These are phyloP conservation scores for Aleiodes alternator DNA, from an alignment of 2,888 invertebrate genomes.

Conservation along the genomic window DNA sequence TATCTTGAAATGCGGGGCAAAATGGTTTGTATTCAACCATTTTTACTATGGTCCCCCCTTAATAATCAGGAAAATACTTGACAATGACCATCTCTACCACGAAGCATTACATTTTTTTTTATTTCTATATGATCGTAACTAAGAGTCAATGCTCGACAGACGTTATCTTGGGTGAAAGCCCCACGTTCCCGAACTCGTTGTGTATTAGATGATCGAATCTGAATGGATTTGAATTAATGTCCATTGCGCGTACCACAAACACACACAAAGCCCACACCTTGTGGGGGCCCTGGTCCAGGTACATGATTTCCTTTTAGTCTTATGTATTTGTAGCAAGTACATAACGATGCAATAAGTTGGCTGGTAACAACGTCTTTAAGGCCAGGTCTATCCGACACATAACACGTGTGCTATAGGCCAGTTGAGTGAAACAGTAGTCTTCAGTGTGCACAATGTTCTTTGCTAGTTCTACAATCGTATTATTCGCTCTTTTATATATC, in stretches of 20 bases:
- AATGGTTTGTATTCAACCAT: too few species aligned
- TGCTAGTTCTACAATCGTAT: conserved; percentile 27
- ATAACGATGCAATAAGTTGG: conserved; percentile 43
- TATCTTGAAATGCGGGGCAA: too few species aligned
- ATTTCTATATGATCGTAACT: background rate
- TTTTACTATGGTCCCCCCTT: too few species aligned
- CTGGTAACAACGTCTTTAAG: background rate
- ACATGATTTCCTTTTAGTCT: too few species aligned
- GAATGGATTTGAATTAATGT: conserved; percentile 59
- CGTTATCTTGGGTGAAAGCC: conserved; percentile 43
- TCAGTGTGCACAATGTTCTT: conserved; percentile 30
- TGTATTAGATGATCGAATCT: conserved; percentile 56
- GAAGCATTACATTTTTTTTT: too few species aligned
- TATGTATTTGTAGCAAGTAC: conserved; percentile 32
- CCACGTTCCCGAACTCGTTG: conserved; percentile 46
- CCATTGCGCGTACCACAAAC: conserved; percentile 55
- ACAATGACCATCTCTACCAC: background rate
- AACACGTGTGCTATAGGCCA: conserved; percentile 51
- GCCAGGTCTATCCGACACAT: conserved; percentile 12
- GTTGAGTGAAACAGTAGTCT: conserved; percentile 43
- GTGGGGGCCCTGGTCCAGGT: too few species aligned
- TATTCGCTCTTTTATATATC: conserved; percentile 7
- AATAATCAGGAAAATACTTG: background rate
- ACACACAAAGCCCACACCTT: conserved; percentile 29
- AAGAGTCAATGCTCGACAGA: conserved; percentile 10